Percentiles rank a stretch among this genome's conserved stretches.
These are phyloP conservation scores for Brachionus plicatilis DNA, from an alignment of 1,140 invertebrate species.

Conservation along the genomic window DNA sequence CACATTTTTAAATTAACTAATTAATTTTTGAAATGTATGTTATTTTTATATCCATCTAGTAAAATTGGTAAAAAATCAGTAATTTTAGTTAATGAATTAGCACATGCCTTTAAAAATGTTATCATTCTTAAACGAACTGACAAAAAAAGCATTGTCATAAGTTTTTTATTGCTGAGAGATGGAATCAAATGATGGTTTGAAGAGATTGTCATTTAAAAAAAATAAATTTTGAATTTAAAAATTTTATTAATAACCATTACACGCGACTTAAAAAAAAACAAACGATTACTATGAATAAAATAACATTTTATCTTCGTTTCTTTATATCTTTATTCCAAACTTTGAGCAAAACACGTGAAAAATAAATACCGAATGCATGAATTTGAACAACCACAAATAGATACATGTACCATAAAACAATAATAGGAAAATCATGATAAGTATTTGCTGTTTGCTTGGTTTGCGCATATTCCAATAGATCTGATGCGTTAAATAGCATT, in stretches of 20 bases:
- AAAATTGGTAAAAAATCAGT: no score
- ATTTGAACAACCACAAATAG: constrained; percentile 79
- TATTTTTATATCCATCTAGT: no score
- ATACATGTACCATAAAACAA: constrained; percentile 87
- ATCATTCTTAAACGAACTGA: no score
- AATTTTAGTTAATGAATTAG: no score
- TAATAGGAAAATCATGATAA: constrained; percentile 71
- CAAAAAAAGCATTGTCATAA: no score
- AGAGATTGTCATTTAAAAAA: neutral
- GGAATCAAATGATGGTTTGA: no score
- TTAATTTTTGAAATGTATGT: no score
- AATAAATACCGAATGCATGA: constrained; percentile 81
- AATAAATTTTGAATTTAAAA: neutral
- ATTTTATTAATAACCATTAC: neutral
- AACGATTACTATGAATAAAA: neutral
- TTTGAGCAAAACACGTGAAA: constrained; percentile 74
- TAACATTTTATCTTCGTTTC: constrained; percentile 4
- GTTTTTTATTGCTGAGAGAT: neutral
- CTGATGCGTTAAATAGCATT: constrained; percentile 71
- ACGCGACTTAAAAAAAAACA: neutral
- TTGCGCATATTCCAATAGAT: constrained; percentile 73
- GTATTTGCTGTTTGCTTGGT: constrained; percentile 61
- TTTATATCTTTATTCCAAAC: constrained; percentile 63
- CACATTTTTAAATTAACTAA: no score
- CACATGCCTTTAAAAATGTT: no score